phyloP scores from a whole-genome alignment of 2,888 invertebrate genomes.

The Scrobipalpa costella region DNA sequence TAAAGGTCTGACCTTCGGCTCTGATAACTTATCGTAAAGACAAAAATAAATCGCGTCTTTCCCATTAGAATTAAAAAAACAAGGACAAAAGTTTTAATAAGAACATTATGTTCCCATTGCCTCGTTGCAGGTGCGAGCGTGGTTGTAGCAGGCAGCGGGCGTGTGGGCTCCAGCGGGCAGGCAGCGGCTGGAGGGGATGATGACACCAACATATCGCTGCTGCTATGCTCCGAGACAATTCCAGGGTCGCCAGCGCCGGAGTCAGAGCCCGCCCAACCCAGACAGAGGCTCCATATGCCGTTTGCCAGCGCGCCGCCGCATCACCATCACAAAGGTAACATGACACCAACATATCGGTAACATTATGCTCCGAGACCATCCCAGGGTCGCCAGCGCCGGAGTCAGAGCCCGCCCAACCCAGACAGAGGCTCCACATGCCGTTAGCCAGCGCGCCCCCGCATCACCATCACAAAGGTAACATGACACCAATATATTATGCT shows the following conservation, averaged over 20 bases:
- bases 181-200: conserved; percentile 51
- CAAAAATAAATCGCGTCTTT: too few species aligned
- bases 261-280: conserved; percentile 73
- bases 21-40: too few species aligned
- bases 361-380: conserved; percentile 95
- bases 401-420: conserved; percentile 73
- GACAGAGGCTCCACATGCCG: conserved; percentile 83
- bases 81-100: too few species aligned
- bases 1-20: too few species aligned
- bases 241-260: conserved; percentile 93
- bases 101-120: background rate
- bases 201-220: conserved; percentile 86
- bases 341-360: conserved; percentile 84
- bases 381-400: conserved; percentile 93
- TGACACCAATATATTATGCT: conserved; percentile 87
- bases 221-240: conserved; percentile 94
- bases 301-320: conserved; percentile 85
- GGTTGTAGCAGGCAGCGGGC: conserved; percentile 46
- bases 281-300: conserved; percentile 83
- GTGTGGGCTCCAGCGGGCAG: conserved; percentile 35
- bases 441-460: conserved; percentile 85
- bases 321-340: conserved; percentile 51
- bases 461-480: conserved; percentile 51
- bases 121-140: conserved; percentile 34
- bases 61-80: too few species aligned